phyloP scores from a whole-genome alignment of 2,888 invertebrate genomes.

The Mystacides longicornis region DNA sequence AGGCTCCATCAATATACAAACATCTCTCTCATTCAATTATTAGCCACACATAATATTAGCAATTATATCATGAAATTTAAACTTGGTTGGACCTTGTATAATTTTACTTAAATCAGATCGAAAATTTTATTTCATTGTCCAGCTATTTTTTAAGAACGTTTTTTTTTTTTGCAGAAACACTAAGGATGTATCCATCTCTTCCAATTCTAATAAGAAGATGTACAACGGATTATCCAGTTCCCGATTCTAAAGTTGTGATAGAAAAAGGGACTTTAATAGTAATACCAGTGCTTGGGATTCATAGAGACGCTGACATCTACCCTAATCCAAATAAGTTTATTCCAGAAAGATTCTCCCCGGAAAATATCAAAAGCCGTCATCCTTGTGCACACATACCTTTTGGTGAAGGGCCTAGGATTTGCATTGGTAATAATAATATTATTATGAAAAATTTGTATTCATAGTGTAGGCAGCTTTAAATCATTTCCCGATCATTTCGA shows the following conservation, averaged over 20 bases:
- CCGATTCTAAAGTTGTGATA: conserved; percentile 27
- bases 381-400: conserved; percentile 29
- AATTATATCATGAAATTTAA: no score
- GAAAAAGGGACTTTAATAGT: conserved; percentile 31
- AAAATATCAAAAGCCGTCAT: conserved; percentile 28
- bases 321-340: conserved; percentile 33
- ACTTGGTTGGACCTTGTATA: no score
- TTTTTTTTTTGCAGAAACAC: conserved; percentile 33
- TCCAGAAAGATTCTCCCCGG: conserved; percentile 32
- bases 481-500: no score
- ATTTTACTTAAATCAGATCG: no score
- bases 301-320: conserved; percentile 31
- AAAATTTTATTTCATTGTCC: no score
- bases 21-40: no score
- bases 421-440: conserved; percentile 30
- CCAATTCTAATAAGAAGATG: conserved; percentile 28
- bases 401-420: conserved; percentile 29
- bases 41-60: no score
- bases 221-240: conserved; percentile 28
- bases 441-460: no score
- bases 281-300: conserved; percentile 32
- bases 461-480: no score
- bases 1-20: no score
- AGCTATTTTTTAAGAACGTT: no score
- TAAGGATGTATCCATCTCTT: conserved; percentile 34